A percentile compares a stretch with the other conserved stretches of the same genome.
Conservation (phyloP, 2,888 invertebrate genomes). For the Tiphia femorata region DNA sequence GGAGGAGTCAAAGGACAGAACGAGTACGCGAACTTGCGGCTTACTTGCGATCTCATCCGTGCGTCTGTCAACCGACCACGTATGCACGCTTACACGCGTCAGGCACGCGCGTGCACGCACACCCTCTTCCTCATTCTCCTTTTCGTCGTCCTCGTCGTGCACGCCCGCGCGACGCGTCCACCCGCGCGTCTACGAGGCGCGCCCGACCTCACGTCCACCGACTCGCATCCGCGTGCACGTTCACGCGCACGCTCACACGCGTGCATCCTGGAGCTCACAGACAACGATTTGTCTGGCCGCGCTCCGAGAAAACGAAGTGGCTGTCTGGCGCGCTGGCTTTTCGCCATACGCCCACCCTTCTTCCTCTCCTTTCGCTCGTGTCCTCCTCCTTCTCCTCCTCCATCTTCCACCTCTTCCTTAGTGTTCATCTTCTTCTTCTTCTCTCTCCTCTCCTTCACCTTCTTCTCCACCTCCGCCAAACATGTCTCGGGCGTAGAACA, state of each 20-base stretch:
- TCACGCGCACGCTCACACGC: conserved; percentile 17
- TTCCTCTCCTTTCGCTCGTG: too few species aligned
- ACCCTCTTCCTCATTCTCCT: neutral
- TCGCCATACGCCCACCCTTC: conserved; percentile 52
- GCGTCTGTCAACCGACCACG: neutral
- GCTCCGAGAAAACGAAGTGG: conserved; percentile 45
- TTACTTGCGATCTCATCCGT: neutral
- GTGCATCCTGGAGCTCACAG: conserved; percentile 15
- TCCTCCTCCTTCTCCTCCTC: too few species aligned
- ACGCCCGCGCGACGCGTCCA: too few species aligned
- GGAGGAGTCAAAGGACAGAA: neutral
- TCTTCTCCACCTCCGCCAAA: neutral
- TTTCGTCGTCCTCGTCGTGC: too few species aligned
- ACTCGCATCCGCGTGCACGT: neutral
- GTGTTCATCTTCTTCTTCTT: conserved; percentile 23
- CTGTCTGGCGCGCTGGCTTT: conserved; percentile 50
- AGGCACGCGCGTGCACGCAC: neutral
- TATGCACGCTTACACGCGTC: neutral
- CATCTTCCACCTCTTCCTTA: too few species aligned
- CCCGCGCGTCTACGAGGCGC: too few species aligned
- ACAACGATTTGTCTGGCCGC: conserved; percentile 16
- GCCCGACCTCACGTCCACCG: neutral
- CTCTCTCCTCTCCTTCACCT: neutral
- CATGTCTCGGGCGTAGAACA: conserved; percentile 17
- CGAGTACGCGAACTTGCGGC: neutral